phyloP scores from a whole-genome alignment of 2,113 vertebrate species.

The Passer domesticus region DNA sequence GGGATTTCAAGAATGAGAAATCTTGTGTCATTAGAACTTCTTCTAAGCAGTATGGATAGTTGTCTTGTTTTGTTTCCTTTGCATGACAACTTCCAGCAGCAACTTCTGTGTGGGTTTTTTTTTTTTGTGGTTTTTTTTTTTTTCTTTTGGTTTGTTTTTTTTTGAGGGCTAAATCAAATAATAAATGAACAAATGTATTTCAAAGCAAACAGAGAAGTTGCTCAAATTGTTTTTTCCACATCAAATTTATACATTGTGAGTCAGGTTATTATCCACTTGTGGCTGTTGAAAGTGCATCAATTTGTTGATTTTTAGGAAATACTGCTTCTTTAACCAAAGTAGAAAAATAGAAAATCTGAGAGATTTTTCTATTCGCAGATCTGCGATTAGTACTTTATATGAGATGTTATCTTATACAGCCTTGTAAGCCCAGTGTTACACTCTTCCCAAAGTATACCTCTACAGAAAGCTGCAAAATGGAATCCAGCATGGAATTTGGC shows the following conservation, averaged over 20 bases:
- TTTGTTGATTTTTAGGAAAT: not conserved
- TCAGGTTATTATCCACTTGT: not conserved
- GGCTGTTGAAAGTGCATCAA: not conserved
- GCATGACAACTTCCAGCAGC: not conserved
- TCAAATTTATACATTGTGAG: not conserved
- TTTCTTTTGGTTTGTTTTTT: not conserved
- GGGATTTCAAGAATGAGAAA: not conserved
- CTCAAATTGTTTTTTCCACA: not conserved
- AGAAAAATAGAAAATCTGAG: not conserved
- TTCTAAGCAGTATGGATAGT: not conserved
- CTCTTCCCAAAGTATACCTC: not conserved
- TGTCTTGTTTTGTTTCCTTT: not conserved
- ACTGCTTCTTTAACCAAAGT: not conserved
- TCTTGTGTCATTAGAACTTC: not conserved
- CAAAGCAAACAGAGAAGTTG: not conserved
- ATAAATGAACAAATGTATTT: not conserved
- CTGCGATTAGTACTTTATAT: not conserved
- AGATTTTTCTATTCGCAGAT: not conserved
- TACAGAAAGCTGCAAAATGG: not conserved
- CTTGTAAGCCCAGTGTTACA: not conserved
- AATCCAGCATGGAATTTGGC: not conserved
- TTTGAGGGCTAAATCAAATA: not conserved
- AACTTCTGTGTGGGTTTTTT: not conserved
- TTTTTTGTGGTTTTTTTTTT: not conserved
- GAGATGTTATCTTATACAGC: not conserved